Evolutionary conservation across 2,888 invertebrate genomes (phyloP), one percentile per base, ranked within the genome.

Genomic region (Parasteatoda lunata): DNA sequence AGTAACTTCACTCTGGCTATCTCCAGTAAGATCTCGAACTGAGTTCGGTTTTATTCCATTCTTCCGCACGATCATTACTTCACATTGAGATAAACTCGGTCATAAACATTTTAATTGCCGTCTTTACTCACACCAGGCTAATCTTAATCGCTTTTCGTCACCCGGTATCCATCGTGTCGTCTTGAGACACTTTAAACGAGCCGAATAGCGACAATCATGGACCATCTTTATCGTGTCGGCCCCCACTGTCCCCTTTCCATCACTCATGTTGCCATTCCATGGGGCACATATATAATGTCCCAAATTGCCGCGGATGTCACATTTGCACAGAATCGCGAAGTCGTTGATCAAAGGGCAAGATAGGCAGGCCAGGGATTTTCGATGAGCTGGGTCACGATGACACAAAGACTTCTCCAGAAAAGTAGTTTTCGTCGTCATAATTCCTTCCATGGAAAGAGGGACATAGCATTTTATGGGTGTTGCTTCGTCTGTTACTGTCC

Each of bases 301-400:
- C n/a, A 77, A 82, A 82, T 82, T 82, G 75, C 82, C 76, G 48
- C 70, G 73, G 82, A 69, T 59, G 82, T 82, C 82, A 71, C 72
- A 72, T 72, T 72, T 72, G 52, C 72, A 68, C 11, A 79, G 59
- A 70, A 59, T 59, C 59, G 75, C 73, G 66, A 59, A 66, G 82
- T 51, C 82, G 76, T 82, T 82, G 82, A 82, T 82, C 82, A 82
- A 76, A 59, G 59, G n/a, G 4, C 59, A 13, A 59, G 59, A 59
- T 59, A 59, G 59, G 4, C 11, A 59, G 59, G 30, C 30, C 30
- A 59, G n/a, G 59, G n/a, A 59, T 9, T 8, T n/a, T 59, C 9
- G 59, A 59, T 59, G 30, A 59, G 9, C n/a, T 59, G 8, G 59
- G n/a, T 59, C 59, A 59, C 59, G 59, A 59, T 30, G 30, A 30